phyloP scores from a whole-genome alignment of 2,888 invertebrate species.

The Scaptomyza caliginosa region DNA sequence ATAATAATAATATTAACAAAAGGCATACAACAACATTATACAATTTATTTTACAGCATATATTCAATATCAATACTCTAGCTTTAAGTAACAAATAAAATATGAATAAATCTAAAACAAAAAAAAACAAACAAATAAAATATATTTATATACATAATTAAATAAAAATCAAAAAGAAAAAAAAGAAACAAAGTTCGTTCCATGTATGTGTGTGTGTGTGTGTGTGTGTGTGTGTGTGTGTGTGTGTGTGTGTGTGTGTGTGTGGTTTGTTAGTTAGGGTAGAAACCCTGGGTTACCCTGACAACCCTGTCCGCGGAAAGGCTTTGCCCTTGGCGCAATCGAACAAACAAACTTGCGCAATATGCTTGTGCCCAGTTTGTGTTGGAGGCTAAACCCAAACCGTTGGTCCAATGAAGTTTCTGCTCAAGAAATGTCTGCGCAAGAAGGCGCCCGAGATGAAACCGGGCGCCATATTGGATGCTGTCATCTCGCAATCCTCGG shows the following conservation, averaged over 20 bases:
- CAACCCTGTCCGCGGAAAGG: conserved; percentile 21
- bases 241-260: too few relatives aligned
- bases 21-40: conserved; percentile 67
- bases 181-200: too few relatives aligned
- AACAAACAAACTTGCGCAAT: conserved; percentile 64
- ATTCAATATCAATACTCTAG: conserved; percentile 74
- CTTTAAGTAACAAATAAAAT: conserved; percentile 65
- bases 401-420: conserved; percentile 73
- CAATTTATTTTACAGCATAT: conserved; percentile 79
- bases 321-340: conserved; percentile 36
- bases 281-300: conserved; percentile 11
- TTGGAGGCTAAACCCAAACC: too few relatives aligned
- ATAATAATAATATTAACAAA: conserved; percentile 16
- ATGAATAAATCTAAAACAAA: conserved; percentile 23
- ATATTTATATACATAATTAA: conserved; percentile 79
- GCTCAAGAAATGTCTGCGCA: conserved; percentile 82
- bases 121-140: conserved; percentile 64
- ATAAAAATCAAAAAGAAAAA: conserved; percentile 57
- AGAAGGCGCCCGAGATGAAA: conserved; percentile 83
- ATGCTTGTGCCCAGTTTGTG: neutral
- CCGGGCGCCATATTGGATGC: conserved; percentile 93
- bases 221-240: too few relatives aligned
- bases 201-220: too few relatives aligned
- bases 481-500: conserved; percentile 93
- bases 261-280: too few relatives aligned